Percentiles rank a stretch among this genome's conserved stretches.
Evolutionary conservation across 2,797 vertebrate genomes (phyloP).

Genomic region (Myripristis jacobus): DNA sequence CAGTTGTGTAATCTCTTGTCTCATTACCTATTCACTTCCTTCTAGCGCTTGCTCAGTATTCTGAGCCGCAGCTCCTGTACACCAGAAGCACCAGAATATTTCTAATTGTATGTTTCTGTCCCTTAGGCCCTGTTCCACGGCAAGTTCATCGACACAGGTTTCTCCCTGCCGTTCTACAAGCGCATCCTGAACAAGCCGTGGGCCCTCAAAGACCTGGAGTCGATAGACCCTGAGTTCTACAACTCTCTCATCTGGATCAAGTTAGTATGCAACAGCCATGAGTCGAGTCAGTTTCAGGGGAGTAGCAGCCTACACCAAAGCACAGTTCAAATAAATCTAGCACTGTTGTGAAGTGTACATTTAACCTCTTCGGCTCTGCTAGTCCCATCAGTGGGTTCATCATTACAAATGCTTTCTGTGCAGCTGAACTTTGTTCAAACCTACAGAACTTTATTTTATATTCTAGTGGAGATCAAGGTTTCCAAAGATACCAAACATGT

Average conservation of each 20-base stretch:
- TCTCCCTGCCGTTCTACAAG: slow-evolving; percentile 93
- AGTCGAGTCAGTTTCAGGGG: background rate
- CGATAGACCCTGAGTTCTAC: slow-evolving; percentile 92
- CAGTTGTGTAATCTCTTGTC: background rate
- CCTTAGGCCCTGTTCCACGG: slow-evolving; percentile 91
- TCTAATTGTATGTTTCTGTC: slow-evolving; percentile 6
- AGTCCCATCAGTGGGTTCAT: no score
- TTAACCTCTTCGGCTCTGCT: no score
- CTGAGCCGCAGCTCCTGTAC: no score
- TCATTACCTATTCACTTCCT: background rate
- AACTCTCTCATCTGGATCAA: slow-evolving; percentile 96
- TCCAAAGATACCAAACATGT: no score
- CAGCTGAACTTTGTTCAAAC: no score
- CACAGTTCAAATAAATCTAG: no score
- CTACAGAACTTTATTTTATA: no score
- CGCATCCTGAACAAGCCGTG: slow-evolving; percentile 91
- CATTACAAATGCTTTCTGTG: no score
- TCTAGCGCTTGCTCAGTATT: background rate
- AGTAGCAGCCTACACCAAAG: background rate
- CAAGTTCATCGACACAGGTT: slow-evolving; percentile 93
- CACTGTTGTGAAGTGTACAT: no score
- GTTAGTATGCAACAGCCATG: slow-evolving; percentile 77
- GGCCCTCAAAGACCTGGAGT: slow-evolving; percentile 91
- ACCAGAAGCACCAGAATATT: background rate
- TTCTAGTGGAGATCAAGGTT: no score